These are phyloP conservation scores for Jacana jacana DNA, from an alignment of 2,113 vertebrate species.

Conservation along the genomic window DNA sequence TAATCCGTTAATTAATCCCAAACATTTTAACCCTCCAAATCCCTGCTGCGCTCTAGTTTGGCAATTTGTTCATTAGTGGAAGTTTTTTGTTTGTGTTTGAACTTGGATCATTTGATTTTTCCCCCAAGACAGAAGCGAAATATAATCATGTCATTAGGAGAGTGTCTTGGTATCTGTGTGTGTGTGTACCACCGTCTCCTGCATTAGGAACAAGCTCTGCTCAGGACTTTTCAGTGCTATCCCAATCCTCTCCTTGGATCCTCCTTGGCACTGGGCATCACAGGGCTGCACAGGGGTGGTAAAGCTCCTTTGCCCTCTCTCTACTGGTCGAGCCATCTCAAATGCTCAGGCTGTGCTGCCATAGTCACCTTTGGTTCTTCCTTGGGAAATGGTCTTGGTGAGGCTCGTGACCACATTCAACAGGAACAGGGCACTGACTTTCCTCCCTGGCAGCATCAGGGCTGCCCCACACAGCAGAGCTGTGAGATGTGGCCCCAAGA, in stretches of 20 bases:
- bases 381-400: background rate
- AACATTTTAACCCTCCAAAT: slow-evolving; percentile 62
- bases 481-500: background rate
- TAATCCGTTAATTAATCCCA: slow-evolving; percentile 70
- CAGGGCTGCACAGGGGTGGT: background rate
- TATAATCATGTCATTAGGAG: background rate
- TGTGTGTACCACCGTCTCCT: background rate
- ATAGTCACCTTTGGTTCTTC: background rate
- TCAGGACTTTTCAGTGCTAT: background rate
- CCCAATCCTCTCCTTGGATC: background rate
- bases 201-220: background rate
- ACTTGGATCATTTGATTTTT: slow-evolving; percentile 4
- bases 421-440: background rate
- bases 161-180: background rate
- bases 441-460: background rate
- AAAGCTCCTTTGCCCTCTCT: background rate
- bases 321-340: background rate
- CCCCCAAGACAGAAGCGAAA: background rate
- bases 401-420: background rate
- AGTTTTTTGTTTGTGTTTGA: background rate
- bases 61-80: background rate
- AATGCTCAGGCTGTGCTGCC: background rate
- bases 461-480: background rate
- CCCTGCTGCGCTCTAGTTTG: background rate
- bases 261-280: background rate